These are phyloP conservation scores for Drosophila tristis DNA, from an alignment of 1,140 invertebrate genomes.

Conservation along the genomic window DNA sequence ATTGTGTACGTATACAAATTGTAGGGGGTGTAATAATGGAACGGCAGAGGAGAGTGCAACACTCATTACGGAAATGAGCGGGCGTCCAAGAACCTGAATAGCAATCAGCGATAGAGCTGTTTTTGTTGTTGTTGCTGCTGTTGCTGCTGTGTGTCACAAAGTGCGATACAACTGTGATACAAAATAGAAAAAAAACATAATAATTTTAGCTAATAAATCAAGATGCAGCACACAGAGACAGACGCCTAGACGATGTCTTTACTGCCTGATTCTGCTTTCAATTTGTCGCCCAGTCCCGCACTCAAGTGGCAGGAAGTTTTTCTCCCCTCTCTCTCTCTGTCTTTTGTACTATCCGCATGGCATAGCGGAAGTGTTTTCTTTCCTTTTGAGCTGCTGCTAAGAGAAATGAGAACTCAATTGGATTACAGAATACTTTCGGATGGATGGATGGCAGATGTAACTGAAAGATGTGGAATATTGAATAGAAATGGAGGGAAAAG, in stretches of 20 bases:
- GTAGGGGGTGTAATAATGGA: slow-evolving; percentile 40
- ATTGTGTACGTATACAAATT: slow-evolving; percentile 29
- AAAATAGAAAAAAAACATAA: slow-evolving; percentile 18
- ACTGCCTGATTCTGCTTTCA: slow-evolving; percentile 45
- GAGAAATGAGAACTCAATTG: slow-evolving; percentile 36
- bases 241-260: slow-evolving; percentile 7
- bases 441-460: neutral
- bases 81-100: slow-evolving; percentile 19
- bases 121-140: neutral
- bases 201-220: slow-evolving; percentile 40
- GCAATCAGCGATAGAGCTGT: too few species aligned
- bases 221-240: slow-evolving; percentile 25
- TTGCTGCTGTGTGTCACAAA: neutral
- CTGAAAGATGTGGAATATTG: neutral
- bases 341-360: slow-evolving; percentile 29
- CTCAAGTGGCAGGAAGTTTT: slow-evolving; percentile 57
- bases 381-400: slow-evolving; percentile 6
- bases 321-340: neutral
- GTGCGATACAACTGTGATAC: slow-evolving; percentile 28
- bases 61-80: slow-evolving; percentile 58
- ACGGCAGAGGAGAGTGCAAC: slow-evolving; percentile 21
- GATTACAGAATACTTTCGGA: slow-evolving; percentile 15
- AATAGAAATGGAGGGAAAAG: too few species aligned
- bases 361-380: slow-evolving; percentile 47
- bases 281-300: slow-evolving; percentile 38